phyloP scores from a whole-genome alignment of 2,797 vertebrate species.

The Cercopithecus mitis region DNA sequence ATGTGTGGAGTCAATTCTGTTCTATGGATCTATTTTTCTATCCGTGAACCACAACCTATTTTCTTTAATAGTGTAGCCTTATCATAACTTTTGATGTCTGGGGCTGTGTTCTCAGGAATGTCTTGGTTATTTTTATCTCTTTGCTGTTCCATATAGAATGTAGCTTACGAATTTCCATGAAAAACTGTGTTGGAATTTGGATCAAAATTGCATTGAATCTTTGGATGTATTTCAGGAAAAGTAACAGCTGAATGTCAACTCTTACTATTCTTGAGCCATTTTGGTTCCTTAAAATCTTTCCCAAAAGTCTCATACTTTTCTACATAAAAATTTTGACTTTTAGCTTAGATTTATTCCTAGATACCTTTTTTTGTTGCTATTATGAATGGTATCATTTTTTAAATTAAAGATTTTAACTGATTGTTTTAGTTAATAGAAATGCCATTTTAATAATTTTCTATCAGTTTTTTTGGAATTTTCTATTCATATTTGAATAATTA shows the following conservation, averaged over 20 bases:
- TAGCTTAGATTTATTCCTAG: neutral
- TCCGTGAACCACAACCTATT: neutral
- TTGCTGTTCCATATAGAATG: neutral
- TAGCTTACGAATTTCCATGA: neutral
- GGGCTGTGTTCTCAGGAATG: neutral
- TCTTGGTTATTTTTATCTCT: neutral
- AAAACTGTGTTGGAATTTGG: constrained; percentile 6
- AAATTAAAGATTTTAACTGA: neutral
- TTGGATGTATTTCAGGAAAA: neutral
- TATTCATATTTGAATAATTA: neutral
- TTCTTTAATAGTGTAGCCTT: neutral
- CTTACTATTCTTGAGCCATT: neutral
- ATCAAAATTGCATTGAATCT: neutral
- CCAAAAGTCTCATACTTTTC: neutral
- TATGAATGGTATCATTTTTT: neutral
- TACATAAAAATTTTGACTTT: neutral
- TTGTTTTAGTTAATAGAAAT: neutral
- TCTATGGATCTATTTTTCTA: neutral
- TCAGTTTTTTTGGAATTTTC: constrained; percentile 7
- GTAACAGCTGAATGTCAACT: neutral
- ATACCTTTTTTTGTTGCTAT: neutral
- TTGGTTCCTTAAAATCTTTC: neutral
- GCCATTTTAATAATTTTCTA: neutral
- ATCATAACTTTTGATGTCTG: neutral
- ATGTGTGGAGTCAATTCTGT: neutral